Evolutionary conservation across 2,113 vertebrate genomes (phyloP).

Genomic region (Procavia capensis): DNA sequence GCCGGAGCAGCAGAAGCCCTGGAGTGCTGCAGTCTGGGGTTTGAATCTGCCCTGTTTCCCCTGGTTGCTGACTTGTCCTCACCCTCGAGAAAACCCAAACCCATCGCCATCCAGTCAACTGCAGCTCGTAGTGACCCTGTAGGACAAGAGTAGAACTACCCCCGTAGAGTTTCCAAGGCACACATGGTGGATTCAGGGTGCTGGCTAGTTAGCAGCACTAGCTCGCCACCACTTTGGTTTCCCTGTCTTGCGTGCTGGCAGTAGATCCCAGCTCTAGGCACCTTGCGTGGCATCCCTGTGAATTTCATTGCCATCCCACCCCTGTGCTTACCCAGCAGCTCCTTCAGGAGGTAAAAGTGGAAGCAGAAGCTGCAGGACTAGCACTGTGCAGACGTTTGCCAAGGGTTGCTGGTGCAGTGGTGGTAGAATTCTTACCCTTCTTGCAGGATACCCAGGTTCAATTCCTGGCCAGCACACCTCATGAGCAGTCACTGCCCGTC

Average conservation of each 20-base stretch:
- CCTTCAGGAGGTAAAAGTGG: neutral
- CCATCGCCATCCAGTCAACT: no score
- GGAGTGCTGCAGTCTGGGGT: neutral
- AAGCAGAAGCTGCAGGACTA: neutral
- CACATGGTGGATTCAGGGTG: no score
- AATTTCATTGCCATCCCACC: neutral
- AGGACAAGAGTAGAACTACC: no score
- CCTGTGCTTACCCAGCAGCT: neutral
- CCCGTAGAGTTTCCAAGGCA: no score
- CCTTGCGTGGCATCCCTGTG: neutral
- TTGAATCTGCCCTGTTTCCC: fast-evolving
- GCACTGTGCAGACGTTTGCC: neutral
- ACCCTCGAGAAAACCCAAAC: no score
- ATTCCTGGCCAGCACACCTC: no score
- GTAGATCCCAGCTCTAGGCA: neutral
- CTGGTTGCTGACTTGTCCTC: neutral
- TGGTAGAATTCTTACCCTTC: neutral
- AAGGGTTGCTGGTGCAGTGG: neutral
- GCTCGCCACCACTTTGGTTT: no score
- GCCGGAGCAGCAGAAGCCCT: neutral
- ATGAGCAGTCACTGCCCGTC: no score
- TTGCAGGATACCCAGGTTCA: neutral
- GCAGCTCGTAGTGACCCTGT: no score
- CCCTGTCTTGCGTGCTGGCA: neutral
- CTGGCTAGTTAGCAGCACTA: no score